Conservation (phyloP, 2,888 invertebrate species). For the Trichogramma dendrolimi region DNA sequence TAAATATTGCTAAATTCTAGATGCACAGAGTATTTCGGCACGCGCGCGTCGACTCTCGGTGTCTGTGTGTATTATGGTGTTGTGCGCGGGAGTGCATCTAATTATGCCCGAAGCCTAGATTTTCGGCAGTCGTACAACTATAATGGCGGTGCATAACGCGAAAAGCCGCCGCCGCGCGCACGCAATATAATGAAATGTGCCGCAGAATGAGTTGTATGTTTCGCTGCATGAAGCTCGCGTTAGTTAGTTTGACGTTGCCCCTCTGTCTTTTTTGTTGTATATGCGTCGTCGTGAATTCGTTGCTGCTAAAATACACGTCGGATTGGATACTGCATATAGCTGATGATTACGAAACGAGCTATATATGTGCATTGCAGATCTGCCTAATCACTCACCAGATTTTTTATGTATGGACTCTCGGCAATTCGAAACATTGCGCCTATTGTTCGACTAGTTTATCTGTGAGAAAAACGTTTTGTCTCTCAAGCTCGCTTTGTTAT, state of each 20-base stretch:
- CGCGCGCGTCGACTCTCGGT: slow-evolving; percentile 37
- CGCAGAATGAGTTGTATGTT: no score
- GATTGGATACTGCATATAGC: slow-evolving; percentile 5
- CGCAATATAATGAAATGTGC: no score
- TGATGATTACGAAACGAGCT: slow-evolving; percentile 27
- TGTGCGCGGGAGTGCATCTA: slow-evolving; percentile 32
- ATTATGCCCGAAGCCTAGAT: not conserved
- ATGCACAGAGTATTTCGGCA: no score
- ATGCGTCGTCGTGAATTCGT: not conserved
- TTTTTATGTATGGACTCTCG: not conserved
- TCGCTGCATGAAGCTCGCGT: no score
- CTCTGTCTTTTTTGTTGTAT: no score
- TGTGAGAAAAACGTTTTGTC: slow-evolving; percentile 11
- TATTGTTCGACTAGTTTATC: slow-evolving; percentile 13
- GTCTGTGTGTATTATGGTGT: slow-evolving; percentile 45
- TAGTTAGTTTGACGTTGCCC: no score
- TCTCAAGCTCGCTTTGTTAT: not conserved
- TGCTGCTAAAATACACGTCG: not conserved
- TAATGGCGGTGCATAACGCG: no score
- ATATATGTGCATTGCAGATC: slow-evolving; percentile 10
- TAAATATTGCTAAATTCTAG: slow-evolving; percentile 47
- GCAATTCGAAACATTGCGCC: not conserved
- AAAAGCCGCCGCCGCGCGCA: no score
- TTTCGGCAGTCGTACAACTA: not conserved
- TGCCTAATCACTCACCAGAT: slow-evolving; percentile 14